Evolutionary conservation across 2,797 vertebrate species (phyloP), one percentile per base, ranked within the genome.

Genomic region (Crocodylus rhombifer): DNA sequence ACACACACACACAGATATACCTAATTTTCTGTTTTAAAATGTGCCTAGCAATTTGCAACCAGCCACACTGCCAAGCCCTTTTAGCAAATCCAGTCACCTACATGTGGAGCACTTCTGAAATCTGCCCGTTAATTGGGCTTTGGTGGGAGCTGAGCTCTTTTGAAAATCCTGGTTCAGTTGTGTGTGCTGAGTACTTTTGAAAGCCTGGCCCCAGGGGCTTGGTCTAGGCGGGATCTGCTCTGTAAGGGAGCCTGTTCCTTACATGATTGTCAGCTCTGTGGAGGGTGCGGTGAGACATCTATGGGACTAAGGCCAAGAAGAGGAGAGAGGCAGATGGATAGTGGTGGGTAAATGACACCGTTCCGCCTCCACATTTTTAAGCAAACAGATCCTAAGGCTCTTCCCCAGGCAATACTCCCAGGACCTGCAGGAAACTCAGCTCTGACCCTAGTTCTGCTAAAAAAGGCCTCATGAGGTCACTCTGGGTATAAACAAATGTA

Each of bases 81-180:
- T 95, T 94, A 94, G 94, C 96, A 96, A 75, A 57, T 67, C 77
- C 80, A 80, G 87, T 94, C 96, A 97, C 96, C 96, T 97, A 89
- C 95, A 96, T 95, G 80, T 86, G 94, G 94, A 95, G 89, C 60
- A 89, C 65, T 92, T 89, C 85, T 90, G 42, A 51, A 51, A 51
- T 51, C 42, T 51, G 42, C 42, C 42, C 9, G 42, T 51, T 51
- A 51, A 51, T 51, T 51, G 42, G 42, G 42, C 42, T 11, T 51
- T 51, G 42, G 42, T 51, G 42, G 42, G 42, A 95, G 92, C 94
- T 93, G 82, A 94, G 77, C 71, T 77, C 57, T 92, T 93, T 62
- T 84, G 89, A 96, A 95, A 94, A 93, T 96, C 67, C 89, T 93
- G 95, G 93, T 93, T 82, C 73, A 92, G 89, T 82, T 89, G 82